Evolutionary conservation across 1,140 invertebrate genomes (phyloP).

Genomic region (Homarus americanus): DNA sequence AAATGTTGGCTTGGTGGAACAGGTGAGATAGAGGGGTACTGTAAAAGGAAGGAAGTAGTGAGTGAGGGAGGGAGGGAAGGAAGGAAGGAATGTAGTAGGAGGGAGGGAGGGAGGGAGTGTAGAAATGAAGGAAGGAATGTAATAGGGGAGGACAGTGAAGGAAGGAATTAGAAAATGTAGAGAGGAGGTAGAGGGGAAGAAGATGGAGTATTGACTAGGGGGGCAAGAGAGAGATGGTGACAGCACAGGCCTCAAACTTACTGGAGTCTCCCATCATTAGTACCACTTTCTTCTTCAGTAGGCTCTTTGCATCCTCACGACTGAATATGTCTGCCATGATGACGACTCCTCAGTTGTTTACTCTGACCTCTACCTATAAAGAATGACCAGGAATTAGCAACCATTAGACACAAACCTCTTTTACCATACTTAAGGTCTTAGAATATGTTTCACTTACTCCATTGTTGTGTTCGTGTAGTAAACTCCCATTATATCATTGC

Average conservation of each 20-base stretch:
- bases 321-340: slow-evolving; percentile 5
- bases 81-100: neutral
- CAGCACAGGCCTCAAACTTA: neutral
- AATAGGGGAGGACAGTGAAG: neutral
- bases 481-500: too few species aligned
- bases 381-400: too few species aligned
- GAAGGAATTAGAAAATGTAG: neutral
- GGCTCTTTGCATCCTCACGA: neutral
- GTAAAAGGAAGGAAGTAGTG: too few species aligned
- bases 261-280: slow-evolving; percentile 1
- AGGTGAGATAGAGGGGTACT: too few species aligned
- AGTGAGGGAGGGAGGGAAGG: too few species aligned
- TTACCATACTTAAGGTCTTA: too few species aligned
- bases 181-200: too few species aligned
- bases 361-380: too few species aligned
- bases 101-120: neutral
- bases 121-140: neutral
- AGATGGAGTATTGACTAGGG: neutral
- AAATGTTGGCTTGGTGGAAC: too few species aligned
- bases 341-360: neutral
- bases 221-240: neutral
- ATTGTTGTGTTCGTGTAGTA: too few species aligned
- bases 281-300: neutral
- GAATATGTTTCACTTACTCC: too few species aligned
- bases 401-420: too few species aligned